Evolutionary conservation across 2,797 vertebrate genomes (phyloP).

Genomic region (Falco biarmicus): DNA sequence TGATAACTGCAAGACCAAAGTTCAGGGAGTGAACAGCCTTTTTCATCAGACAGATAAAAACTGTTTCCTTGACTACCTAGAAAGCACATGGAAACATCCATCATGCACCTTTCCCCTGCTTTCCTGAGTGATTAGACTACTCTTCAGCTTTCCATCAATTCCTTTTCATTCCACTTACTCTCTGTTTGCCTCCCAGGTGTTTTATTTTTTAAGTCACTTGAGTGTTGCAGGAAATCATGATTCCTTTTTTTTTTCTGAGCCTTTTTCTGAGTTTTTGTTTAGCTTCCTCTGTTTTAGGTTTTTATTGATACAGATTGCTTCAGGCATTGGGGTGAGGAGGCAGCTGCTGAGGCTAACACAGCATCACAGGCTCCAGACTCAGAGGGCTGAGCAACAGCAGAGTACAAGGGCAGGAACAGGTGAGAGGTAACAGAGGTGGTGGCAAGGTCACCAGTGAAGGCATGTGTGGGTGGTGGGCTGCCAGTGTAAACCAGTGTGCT

Average conservation of each 20-base stretch:
- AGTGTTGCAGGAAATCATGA: slow-evolving; percentile 35
- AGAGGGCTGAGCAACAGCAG: neutral
- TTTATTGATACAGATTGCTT: neutral
- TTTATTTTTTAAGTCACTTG: neutral
- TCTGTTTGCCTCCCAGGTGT: slow-evolving; percentile 44
- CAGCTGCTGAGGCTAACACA: neutral
- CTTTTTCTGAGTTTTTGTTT: slow-evolving; percentile 3
- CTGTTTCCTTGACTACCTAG: slow-evolving; percentile 43
- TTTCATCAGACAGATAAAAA: slow-evolving; percentile 6
- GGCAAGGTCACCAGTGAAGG: neutral
- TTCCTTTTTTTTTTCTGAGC: slow-evolving; percentile 17
- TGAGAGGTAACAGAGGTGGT: neutral
- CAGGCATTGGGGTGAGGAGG: neutral
- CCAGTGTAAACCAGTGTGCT: accelerated
- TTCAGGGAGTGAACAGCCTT: neutral
- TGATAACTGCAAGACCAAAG: neutral
- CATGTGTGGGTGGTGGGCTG: accelerated
- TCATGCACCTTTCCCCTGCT: neutral
- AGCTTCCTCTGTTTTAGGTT: neutral
- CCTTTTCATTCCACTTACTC: slow-evolving; percentile 38
- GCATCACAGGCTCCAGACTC: neutral
- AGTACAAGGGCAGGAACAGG: neutral
- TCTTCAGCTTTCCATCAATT: slow-evolving; percentile 51
- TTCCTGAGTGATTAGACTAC: slow-evolving; percentile 5
- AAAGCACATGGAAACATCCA: neutral